Evolutionary conservation across 2,113 vertebrate species (phyloP), one percentile per base, ranked within the genome.

Genomic region (Brachyistius frenatus): DNA sequence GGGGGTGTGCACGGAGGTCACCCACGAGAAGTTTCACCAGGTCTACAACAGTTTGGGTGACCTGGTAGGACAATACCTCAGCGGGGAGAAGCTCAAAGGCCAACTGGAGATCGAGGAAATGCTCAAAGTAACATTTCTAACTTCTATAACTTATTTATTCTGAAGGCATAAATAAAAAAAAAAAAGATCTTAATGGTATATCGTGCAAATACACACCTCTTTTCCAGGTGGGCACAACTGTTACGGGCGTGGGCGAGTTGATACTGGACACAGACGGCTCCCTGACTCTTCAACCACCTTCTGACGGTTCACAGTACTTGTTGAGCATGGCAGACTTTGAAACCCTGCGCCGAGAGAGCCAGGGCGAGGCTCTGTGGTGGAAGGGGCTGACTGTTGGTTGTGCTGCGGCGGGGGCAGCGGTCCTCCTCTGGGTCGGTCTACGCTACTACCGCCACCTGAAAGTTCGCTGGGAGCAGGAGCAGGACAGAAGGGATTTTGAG

Each of bases 51-150:
- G 94, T 74, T 94, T 97, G 55, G 87, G 89, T 0, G 96, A 97
- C 84, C 87, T 97, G 37, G 80, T 97, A 16, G 91, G 94, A 71
- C 95, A 96, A 84, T 96, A 96, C 89, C 78, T 97, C 76, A 96
- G 94, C 0, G 96, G 97, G 10, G 95, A 97, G 87, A 97, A 97
- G 72, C 93, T 95, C 50, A 97, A 96, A 80, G 96, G 97, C 47
- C 94, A 96, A 71, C 87, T 97, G 75, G 96, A 97, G 93, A 97
- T 95, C 0, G 97, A 97, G 83, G 96, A 96, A 89, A 95, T 97
- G 92, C 94, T 97, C 56, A 95, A 95, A 9, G 92, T 92, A 10
- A n/a, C 0, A 11, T 30, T n/a, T 2, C 7, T 37, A 47, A 50
- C 3, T 7, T 39, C 2, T 64, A 1, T 32, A 62, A 37, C 1